Conservation (phyloP, 2,888 invertebrate genomes). For the Tupiocoris notatus region DNA sequence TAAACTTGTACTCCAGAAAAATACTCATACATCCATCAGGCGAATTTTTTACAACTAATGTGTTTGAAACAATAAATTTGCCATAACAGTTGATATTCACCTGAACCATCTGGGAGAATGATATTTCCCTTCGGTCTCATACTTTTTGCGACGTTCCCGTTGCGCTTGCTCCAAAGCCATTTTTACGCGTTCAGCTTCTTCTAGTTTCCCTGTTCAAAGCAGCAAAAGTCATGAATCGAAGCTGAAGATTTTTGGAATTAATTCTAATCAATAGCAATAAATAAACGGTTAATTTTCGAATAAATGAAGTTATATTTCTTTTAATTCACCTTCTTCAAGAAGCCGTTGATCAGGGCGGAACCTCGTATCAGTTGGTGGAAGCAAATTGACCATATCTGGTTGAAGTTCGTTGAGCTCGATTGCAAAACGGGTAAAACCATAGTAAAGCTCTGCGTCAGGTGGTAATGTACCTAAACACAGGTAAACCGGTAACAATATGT, state of each 20-base stretch:
- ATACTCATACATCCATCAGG: no score
- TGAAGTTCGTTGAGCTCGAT: conserved; percentile 79
- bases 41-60: no score
- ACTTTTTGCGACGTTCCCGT: conserved; percentile 65
- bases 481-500: no score
- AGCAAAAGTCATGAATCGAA: no score
- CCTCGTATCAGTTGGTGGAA: conserved; percentile 76
- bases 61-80: no score
- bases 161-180: conserved; percentile 71
- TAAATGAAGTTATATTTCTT: not conserved
- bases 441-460: conserved; percentile 74
- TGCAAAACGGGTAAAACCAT: conserved; percentile 81
- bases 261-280: no score
- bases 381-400: conserved; percentile 59
- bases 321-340: conserved; percentile 35
- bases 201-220: conserved; percentile 65
- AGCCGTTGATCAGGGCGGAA: conserved; percentile 72
- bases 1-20: no score
- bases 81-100: conserved; percentile 58
- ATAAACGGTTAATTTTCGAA: no score
- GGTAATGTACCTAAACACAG: conserved; percentile 81
- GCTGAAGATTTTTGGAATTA: no score
- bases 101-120: conserved; percentile 61
- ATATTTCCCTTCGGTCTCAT: conserved; percentile 59
- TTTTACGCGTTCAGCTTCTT: conserved; percentile 70